A percentile compares a stretch with the other conserved stretches of the same genome.
These are phyloP conservation scores for Amphipyra tragopoginis DNA, from an alignment of 2,888 invertebrate genomes.

Conservation along the genomic window DNA sequence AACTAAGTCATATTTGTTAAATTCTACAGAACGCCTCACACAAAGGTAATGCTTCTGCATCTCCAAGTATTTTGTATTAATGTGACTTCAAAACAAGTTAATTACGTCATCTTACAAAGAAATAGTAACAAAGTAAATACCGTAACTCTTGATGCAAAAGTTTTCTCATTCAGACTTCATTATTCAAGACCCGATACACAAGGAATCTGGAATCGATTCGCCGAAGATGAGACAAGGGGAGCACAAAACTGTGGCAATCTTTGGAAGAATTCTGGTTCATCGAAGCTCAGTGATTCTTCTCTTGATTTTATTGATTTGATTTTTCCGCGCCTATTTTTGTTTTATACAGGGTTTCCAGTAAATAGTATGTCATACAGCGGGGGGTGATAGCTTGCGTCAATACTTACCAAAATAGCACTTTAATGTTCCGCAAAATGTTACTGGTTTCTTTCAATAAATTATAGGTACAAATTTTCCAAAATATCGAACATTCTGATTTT, in stretches of 20 bases:
- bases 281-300: not conserved
- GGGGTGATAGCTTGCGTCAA: no score
- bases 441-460: no score
- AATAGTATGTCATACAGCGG: no score
- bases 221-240: not conserved
- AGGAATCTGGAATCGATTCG: conserved; percentile 17
- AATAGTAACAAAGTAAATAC: conserved; percentile 29
- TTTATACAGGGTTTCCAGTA: no score
- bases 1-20: no score
- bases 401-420: no score
- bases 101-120: conserved; percentile 9
- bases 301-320: not conserved
- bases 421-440: no score
- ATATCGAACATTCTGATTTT: no score
- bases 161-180: conserved; percentile 42
- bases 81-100: conserved; percentile 9
- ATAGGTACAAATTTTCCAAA: no score
- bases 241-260: conserved; percentile 5
- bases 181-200: conserved; percentile 26
- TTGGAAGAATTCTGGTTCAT: conserved; percentile 4
- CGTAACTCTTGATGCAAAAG: conserved; percentile 24
- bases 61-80: conserved; percentile 10
- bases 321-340: not conserved
- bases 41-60: no score
- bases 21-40: no score